phyloP scores from a whole-genome alignment of 2,113 vertebrate genomes.

The Alectura lathami region DNA sequence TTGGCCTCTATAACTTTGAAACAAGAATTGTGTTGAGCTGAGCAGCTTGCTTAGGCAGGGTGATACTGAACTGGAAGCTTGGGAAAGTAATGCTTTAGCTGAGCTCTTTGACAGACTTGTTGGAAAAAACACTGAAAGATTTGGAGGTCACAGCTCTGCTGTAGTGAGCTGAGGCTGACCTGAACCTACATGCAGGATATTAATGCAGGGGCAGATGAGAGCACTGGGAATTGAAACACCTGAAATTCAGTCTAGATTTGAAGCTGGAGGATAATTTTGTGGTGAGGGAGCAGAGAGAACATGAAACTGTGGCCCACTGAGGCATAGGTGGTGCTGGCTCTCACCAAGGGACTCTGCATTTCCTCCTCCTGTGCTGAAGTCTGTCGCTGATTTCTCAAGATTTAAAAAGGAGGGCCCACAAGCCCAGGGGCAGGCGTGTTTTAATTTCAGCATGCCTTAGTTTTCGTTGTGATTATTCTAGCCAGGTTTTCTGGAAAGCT shows the following conservation, averaged over 20 bases:
- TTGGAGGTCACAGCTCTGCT: not conserved
- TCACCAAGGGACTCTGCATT: not conserved
- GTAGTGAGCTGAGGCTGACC: not conserved
- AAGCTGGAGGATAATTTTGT: not conserved
- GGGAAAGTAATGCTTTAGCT: not conserved
- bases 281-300: not conserved
- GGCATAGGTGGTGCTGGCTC: not conserved
- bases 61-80: conserved; percentile 14
- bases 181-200: not conserved
- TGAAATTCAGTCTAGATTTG: not conserved
- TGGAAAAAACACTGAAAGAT: not conserved
- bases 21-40: conserved; percentile 28
- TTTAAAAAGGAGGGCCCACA: not conserved
- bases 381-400: not conserved
- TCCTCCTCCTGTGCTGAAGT: not conserved
- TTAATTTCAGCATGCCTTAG: not conserved
- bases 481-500: not conserved
- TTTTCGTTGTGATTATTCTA: not conserved
- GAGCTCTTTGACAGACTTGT: not conserved
- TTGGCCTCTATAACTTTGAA: conserved; percentile 51
- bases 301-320: not conserved
- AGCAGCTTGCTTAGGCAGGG: conserved; percentile 23
- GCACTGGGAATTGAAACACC: not conserved
- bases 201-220: not conserved
- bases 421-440: not conserved